phyloP scores from a whole-genome alignment of 2,888 invertebrate genomes.

The Aphidius colemani region DNA sequence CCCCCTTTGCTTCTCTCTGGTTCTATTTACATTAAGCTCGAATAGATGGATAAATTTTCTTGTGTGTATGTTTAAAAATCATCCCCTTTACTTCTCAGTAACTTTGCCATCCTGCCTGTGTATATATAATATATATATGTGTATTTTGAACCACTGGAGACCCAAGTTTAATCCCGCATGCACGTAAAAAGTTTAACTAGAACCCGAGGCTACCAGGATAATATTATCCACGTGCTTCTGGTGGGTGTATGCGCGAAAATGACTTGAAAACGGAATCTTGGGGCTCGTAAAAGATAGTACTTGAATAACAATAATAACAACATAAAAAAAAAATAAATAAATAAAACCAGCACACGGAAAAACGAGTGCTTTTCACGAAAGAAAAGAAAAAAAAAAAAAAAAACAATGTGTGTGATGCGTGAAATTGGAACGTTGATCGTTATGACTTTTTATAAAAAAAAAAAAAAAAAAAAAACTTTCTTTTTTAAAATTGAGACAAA shows the following conservation, averaged over 20 bases:
- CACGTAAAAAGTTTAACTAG: conserved; percentile 49
- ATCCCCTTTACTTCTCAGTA: not conserved
- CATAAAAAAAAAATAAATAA: not conserved
- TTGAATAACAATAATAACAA: conserved; percentile 21
- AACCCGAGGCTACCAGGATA: conserved; percentile 28
- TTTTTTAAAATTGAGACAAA: too few species aligned
- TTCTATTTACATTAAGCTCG: not conserved
- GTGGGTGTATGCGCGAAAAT: not conserved
- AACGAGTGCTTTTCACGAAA: not conserved
- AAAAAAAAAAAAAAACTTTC: not conserved
- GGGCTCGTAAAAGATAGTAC: conserved; percentile 18
- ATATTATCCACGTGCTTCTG: conserved; percentile 16
- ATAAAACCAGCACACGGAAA: not conserved
- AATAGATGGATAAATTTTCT: conserved; percentile 15
- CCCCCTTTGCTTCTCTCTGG: too few species aligned
- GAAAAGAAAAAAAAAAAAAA: not conserved
- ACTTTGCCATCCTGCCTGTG: not conserved
- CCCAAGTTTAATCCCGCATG: conserved; percentile 49
- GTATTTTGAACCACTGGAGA: conserved; percentile 35
- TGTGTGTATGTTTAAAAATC: conserved; percentile 1
- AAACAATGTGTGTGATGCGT: conserved; percentile 31
- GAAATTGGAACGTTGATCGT: conserved; percentile 34
- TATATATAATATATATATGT: not conserved
- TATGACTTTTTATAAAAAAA: not conserved
- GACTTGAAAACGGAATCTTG: conserved; percentile 40